Conservation (phyloP, 2,797 vertebrate species). For the Potorous gilbertii region DNA sequence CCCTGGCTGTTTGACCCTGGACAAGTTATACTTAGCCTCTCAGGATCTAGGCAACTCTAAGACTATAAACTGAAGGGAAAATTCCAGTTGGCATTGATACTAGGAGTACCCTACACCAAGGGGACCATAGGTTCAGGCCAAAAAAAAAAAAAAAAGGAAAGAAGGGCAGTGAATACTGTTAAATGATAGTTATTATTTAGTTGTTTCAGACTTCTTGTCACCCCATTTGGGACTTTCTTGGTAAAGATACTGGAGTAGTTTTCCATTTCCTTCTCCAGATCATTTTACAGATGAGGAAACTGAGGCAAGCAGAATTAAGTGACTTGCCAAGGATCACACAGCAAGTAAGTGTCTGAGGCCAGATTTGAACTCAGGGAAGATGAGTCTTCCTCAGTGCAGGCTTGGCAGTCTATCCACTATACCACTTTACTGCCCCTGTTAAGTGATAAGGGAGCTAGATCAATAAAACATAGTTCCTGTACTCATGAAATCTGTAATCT, state of each 20-base stretch:
- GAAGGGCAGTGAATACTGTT: neutral
- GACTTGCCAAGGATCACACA: neutral
- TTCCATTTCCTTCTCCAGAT: neutral
- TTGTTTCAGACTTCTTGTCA: neutral
- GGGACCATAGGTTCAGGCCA: neutral
- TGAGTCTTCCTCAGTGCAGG: neutral
- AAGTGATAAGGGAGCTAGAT: neutral
- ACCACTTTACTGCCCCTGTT: neutral
- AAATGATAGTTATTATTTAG: neutral
- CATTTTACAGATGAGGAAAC: neutral
- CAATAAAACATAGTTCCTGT: neutral
- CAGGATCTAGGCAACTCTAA: neutral
- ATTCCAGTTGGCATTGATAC: neutral
- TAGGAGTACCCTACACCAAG: neutral
- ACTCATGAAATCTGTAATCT: neutral
- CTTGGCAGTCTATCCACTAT: accelerated
- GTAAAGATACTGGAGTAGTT: neutral
- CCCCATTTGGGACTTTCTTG: neutral
- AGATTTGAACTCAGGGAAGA: neutral
- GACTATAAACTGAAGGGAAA: neutral
- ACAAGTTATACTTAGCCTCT: neutral
- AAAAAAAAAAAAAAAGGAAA: neutral
- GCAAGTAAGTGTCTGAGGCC: neutral
- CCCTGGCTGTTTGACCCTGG: neutral
- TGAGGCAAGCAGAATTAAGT: neutral